A percentile compares a stretch with the other conserved stretches of the same genome.
These are phyloP conservation scores for Drosophila bifasciata DNA, from an alignment of 1,140 invertebrate genomes.

Conservation along the genomic window DNA sequence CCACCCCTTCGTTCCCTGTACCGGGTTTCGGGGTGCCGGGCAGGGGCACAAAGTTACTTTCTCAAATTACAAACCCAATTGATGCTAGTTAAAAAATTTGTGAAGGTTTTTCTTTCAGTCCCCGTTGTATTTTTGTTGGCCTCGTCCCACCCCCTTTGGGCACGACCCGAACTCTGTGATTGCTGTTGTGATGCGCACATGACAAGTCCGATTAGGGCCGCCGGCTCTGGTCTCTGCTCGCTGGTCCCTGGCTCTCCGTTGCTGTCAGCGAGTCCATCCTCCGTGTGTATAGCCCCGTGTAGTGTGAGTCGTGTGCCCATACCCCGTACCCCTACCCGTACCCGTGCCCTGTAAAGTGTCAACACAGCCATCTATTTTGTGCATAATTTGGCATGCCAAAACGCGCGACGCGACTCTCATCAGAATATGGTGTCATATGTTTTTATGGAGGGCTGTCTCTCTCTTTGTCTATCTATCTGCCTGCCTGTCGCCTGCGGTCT, in stretches of 20 bases:
- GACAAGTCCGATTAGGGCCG: conserved; percentile 73
- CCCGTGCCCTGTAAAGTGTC: conserved; percentile 44
- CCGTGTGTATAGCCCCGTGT: too few species aligned
- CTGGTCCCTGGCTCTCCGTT: not conserved
- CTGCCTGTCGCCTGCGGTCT: conserved; percentile 8
- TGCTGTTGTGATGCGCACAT: conserved; percentile 66
- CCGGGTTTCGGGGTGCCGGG: too few species aligned
- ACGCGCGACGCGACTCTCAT: conserved; percentile 45
- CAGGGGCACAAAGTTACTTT: conserved; percentile 25
- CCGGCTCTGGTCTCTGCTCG: not conserved
- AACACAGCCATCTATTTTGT: conserved; percentile 69
- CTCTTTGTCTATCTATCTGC: not conserved
- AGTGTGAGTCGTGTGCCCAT: not conserved
- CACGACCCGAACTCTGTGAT: conserved; percentile 14
- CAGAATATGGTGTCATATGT: conserved; percentile 76
- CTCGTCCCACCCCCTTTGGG: conserved; percentile 3
- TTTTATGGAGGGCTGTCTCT: conserved; percentile 48
- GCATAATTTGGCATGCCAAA: conserved; percentile 65
- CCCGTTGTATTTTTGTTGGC: conserved; percentile 10
- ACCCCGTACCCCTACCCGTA: not conserved
- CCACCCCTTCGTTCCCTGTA: too few species aligned
- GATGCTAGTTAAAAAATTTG: conserved; percentile 56
- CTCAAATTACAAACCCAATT: conserved; percentile 61
- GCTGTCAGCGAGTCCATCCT: not conserved
- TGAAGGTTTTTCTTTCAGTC: conserved; percentile 22